Evolutionary conservation across 2,797 vertebrate species (phyloP).

Genomic region (Ciconia nigra): DNA sequence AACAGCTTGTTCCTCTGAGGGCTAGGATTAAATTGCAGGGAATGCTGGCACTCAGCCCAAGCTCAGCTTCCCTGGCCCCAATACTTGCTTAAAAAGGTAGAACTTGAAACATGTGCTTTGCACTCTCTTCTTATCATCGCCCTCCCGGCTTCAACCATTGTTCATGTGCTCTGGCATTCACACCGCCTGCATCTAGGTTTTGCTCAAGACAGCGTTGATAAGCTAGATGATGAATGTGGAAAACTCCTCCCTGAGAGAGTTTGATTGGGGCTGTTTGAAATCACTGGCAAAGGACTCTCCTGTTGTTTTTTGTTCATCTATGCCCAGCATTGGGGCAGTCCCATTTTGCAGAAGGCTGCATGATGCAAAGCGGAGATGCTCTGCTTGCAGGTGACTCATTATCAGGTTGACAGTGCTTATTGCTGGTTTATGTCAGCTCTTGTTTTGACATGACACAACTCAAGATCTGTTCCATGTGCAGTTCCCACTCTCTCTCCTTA

Average conservation of each 20-base stretch:
- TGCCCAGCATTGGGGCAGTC: not conserved
- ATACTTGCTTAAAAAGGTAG: constrained; percentile 61
- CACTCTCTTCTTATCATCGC: constrained; percentile 28
- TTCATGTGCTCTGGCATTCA: constrained; percentile 46
- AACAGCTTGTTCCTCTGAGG: constrained; percentile 65
- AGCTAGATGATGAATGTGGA: constrained; percentile 51
- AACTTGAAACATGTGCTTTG: constrained; percentile 56
- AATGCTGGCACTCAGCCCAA: constrained; percentile 49
- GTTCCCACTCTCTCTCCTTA: not conserved
- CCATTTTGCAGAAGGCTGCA: not conserved
- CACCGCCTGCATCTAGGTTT: constrained; percentile 18
- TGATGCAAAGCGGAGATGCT: not conserved
- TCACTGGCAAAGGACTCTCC: not conserved
- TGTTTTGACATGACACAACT: not conserved
- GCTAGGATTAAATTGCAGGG: constrained; percentile 60
- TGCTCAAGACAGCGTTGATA: constrained; percentile 31
- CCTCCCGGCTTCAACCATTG: constrained; percentile 29
- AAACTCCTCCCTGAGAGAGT: constrained; percentile 32
- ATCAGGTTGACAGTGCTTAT: not conserved
- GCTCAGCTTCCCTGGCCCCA: not conserved
- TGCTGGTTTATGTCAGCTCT: not conserved
- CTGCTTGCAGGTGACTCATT: not conserved
- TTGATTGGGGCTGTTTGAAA: not conserved
- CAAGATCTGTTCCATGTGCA: not conserved
- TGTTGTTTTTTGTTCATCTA: not conserved